Evolutionary conservation across 2,888 invertebrate species (phyloP).

Genomic region (Cantharis lateralis): DNA sequence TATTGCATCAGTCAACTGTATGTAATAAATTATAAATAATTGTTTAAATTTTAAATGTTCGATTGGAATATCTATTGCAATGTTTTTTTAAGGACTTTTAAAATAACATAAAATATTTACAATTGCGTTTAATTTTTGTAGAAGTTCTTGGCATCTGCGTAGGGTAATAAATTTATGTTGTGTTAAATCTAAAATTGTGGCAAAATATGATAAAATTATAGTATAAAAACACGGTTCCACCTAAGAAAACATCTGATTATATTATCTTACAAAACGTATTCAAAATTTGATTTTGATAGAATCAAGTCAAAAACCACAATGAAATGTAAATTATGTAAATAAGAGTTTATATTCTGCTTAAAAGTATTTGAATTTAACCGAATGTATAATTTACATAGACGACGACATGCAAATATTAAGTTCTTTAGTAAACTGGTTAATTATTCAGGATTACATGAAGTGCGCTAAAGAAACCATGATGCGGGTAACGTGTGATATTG

Average conservation of each 20-base stretch:
- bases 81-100: too few relatives aligned
- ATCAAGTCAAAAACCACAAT: not conserved
- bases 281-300: not conserved
- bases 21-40: too few relatives aligned
- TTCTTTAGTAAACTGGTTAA: conserved; percentile 34
- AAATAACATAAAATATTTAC: too few relatives aligned
- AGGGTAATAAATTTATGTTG: not conserved
- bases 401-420: conserved; percentile 32
- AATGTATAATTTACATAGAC: conserved; percentile 31
- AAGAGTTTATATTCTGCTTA: conserved; percentile 23
- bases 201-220: not conserved
- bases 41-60: too few relatives aligned
- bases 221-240: not conserved
- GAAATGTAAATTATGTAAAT: conserved; percentile 28
- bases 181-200: not conserved
- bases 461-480: conserved; percentile 28
- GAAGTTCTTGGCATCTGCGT: not conserved
- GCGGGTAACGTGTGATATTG: conserved; percentile 27
- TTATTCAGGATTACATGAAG: conserved; percentile 32
- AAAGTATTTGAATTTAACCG: conserved; percentile 24
- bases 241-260: not conserved
- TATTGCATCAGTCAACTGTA: too few relatives aligned
- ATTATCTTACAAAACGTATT: not conserved
- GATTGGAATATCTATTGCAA: too few relatives aligned
- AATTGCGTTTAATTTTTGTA: not conserved